Base-by-base conservation (phyloP, 2,113 vertebrate genomes). In the Pituophis catenifer region DNA sequence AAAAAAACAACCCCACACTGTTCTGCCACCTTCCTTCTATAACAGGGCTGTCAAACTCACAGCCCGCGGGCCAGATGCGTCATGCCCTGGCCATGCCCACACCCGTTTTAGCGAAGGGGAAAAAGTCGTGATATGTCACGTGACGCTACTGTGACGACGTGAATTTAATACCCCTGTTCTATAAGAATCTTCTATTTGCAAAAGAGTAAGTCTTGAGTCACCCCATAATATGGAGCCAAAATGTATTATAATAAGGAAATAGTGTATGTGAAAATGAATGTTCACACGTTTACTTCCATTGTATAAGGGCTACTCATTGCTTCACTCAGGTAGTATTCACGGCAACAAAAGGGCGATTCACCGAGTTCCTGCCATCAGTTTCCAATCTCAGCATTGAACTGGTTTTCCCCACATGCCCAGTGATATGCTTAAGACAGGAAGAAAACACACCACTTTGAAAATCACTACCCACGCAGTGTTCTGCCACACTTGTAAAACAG, bases 51-150 rank as follows among this genome's bases (percentile, higher is more conserved):
- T 59, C 8, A 59, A 59, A 26, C 23, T 26, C 23, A 3, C 58
- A 59, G 8, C 23, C 58, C 8, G 0, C 23, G 8, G 23, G 23
- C 21, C 23, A 1, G 8, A 24, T 26, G 58, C 2, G 2, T 24
- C 58, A 59, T 0, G 2, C 23, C 0, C 58, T 59, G 58, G 58
- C 8, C 8, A 8, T 1, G 17, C 17, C 55, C 55, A 57, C 0
- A 3, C 2, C 23, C 23, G 3, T 23, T 59, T 26, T 26, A 59
- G 23, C 2, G 8, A 59, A 10, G 58, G 8, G 23, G 58, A 8
- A 8, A 26, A 59, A 10, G 58, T 10, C 1, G 0, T 2, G 0
- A 59, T 59, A 59, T 8, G 7, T 59, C 58, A 59, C 0, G 0
- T 9, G 23, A 59, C 3, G 21, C 23, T 8, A 24, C 23, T 0